Percentiles rank a stretch among this genome's conserved stretches.
phyloP scores from a whole-genome alignment of 2,888 invertebrate genomes.

The Rhingia rostrata region DNA sequence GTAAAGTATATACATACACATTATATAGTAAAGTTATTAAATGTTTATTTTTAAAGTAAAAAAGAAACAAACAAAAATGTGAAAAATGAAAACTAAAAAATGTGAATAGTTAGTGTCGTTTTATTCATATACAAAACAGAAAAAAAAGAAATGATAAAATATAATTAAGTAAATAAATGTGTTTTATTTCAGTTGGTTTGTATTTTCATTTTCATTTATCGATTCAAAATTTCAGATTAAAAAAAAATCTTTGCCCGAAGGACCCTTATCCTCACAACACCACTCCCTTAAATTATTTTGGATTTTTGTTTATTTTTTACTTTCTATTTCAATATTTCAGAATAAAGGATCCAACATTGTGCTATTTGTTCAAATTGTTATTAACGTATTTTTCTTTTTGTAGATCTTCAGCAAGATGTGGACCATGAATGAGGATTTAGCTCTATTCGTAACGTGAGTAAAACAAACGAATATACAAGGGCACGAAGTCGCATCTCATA shows the following conservation, averaged over 20 bases:
- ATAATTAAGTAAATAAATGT: constrained; percentile 67
- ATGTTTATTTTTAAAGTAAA: constrained; percentile 66
- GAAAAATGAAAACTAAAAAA: constrained; percentile 39
- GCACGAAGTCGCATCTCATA: no score
- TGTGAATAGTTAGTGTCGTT: constrained; percentile 64
- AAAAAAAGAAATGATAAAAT: constrained; percentile 54
- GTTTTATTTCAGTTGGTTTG: constrained; percentile 59
- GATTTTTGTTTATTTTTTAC: constrained; percentile 53
- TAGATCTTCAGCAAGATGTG: constrained; percentile 36
- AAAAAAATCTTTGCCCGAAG: constrained; percentile 43
- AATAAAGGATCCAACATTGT: constrained; percentile 36
- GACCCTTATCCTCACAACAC: not conserved
- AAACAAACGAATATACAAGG: not conserved
- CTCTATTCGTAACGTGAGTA: constrained; percentile 12
- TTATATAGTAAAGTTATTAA: constrained; percentile 25
- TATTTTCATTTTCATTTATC: constrained; percentile 15
- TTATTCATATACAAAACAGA: constrained; percentile 62
- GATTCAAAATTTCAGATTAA: constrained; percentile 46
- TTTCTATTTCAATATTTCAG: constrained; percentile 47
- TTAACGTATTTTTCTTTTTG: constrained; percentile 75
- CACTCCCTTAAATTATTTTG: constrained; percentile 5
- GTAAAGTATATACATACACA: constrained; percentile 47
- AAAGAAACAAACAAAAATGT: constrained; percentile 25
- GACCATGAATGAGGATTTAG: not conserved
- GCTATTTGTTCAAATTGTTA: constrained; percentile 3